Percentiles rank a stretch among this genome's conserved stretches.
Evolutionary conservation across 2,888 invertebrate species (phyloP).

Genomic region (Metallyticus violacea): DNA sequence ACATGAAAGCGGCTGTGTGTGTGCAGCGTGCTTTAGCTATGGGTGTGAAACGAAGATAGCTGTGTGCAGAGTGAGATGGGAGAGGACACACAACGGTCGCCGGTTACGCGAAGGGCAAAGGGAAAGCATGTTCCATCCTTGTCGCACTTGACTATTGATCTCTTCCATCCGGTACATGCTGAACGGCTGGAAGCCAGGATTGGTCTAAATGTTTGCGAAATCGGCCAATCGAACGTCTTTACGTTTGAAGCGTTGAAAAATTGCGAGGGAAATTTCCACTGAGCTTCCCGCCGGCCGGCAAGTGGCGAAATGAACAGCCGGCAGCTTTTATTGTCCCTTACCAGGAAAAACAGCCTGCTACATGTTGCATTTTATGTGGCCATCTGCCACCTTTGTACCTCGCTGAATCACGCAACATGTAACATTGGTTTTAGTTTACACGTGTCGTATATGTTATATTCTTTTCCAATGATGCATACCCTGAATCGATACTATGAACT

Average conservation of each 20-base stretch:
- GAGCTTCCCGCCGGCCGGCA: neutral
- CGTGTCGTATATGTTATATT: too few species aligned
- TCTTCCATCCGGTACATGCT: constrained; percentile 1
- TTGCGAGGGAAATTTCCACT: constrained; percentile 33
- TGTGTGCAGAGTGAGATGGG: neutral
- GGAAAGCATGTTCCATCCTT: neutral
- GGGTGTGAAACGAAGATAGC: neutral
- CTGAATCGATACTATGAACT: too few species aligned
- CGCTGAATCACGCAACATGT: neutral
- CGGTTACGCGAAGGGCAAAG: neutral
- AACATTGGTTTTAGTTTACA: too few species aligned
- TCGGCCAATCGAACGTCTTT: constrained; percentile 13
- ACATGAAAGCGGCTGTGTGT: neutral
- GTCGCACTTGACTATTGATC: constrained; percentile 16
- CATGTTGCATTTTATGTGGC: neutral
- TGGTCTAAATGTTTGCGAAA: constrained; percentile 5
- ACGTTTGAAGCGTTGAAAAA: constrained; percentile 23
- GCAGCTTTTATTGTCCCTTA: neutral
- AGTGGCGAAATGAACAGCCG: too few species aligned
- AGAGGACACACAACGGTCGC: neutral
- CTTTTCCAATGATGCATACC: too few species aligned
- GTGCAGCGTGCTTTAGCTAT: too few species aligned
- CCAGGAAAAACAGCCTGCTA: neutral
- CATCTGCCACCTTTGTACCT: neutral
- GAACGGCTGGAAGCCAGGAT: neutral